phyloP scores from a whole-genome alignment of 2,113 vertebrate species.

The Amphiprion percula region DNA sequence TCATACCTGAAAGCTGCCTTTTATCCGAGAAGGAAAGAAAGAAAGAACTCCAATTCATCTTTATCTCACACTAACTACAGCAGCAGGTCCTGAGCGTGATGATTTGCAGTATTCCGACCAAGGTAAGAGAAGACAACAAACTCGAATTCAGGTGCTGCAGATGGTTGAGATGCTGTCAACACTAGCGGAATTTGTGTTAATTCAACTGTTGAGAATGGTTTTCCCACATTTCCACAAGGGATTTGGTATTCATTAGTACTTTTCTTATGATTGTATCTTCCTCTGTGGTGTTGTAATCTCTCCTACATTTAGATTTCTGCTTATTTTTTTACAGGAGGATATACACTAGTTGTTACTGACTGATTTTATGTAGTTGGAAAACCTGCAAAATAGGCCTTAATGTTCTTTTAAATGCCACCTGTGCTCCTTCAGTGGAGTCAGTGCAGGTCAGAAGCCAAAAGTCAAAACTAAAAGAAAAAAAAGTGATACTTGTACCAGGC shows the following conservation, averaged over 20 bases:
- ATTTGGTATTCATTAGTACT: slow-evolving; percentile 1
- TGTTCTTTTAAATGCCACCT: slow-evolving; percentile 61
- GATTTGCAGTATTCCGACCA: slow-evolving; percentile 27
- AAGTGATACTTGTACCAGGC: slow-evolving; percentile 49
- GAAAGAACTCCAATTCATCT: slow-evolving; percentile 19
- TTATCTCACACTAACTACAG: slow-evolving; percentile 22
- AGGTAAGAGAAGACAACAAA: slow-evolving; percentile 66
- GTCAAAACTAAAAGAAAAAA: slow-evolving; percentile 50
- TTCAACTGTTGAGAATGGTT: slow-evolving; percentile 37
- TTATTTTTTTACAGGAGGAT: background rate
- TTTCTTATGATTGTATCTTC: slow-evolving; percentile 16
- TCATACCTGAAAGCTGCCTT: slow-evolving; percentile 31
- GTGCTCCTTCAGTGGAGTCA: slow-evolving; percentile 57
- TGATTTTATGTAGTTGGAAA: slow-evolving; percentile 33
- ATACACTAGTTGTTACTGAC: background rate
- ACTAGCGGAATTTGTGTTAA: slow-evolving; percentile 2
- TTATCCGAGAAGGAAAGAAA: slow-evolving; percentile 21
- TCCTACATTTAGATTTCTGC: background rate
- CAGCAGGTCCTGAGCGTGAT: slow-evolving; percentile 40
- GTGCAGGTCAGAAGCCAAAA: slow-evolving; percentile 58
- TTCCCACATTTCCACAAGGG: background rate
- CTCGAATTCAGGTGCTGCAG: slow-evolving; percentile 17
- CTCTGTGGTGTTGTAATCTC: slow-evolving; percentile 31
- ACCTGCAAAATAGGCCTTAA: slow-evolving; percentile 18
- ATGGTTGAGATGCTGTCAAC: slow-evolving; percentile 2